phyloP scores from a whole-genome alignment of 2,797 vertebrate species.

The Sylvilagus floridanus region DNA sequence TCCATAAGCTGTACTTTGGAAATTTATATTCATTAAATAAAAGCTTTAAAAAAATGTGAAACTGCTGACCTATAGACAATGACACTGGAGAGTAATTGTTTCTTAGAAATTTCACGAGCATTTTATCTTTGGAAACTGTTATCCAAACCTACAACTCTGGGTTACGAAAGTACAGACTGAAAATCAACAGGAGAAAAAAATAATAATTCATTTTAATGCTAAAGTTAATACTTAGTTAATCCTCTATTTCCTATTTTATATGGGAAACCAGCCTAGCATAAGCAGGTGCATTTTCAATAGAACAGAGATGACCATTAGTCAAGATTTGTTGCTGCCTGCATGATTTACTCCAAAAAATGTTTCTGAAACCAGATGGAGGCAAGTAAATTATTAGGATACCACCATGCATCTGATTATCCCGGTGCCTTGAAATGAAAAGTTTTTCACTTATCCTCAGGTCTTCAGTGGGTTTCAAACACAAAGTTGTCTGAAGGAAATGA shows the following conservation, averaged over 20 bases:
- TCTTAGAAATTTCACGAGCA: neutral
- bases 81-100: neutral
- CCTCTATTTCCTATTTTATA: neutral
- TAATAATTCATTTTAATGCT: neutral
- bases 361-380: neutral
- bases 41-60: slow-evolving; percentile 13
- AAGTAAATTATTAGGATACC: neutral
- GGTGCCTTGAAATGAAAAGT: neutral
- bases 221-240: slow-evolving; percentile 6
- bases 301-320: neutral
- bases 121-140: neutral
- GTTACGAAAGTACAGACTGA: neutral
- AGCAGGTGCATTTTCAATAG: slow-evolving; percentile 20
- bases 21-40: no score
- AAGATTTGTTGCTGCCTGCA: neutral
- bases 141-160: neutral
- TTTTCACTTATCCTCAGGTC: neutral
- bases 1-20: no score
- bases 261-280: neutral
- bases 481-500: neutral
- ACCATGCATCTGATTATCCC: neutral
- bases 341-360: slow-evolving; percentile 11
- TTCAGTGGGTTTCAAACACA: neutral
- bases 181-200: neutral
- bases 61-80: neutral